Conservation (phyloP, 2,797 vertebrate species). For the Syngnathus acus region DNA sequence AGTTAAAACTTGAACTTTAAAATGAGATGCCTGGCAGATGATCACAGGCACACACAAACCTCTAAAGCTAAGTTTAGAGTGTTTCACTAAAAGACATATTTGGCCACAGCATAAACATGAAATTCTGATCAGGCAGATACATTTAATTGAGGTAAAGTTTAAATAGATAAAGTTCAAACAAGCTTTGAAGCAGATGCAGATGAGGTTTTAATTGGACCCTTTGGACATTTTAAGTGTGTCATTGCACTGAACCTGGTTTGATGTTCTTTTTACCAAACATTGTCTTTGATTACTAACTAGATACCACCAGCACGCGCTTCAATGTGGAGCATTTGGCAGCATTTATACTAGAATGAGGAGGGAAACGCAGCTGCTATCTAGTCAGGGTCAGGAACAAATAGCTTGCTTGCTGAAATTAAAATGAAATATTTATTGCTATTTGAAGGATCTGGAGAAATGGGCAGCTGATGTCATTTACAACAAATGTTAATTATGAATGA, state of each 20-base stretch:
- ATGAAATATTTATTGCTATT: background rate
- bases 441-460: background rate
- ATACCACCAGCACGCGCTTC: background rate
- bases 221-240: constrained; percentile 6
- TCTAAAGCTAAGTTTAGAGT: background rate
- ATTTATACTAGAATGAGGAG: background rate
- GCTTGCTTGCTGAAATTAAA: background rate
- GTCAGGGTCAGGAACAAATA: background rate
- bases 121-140: background rate
- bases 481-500: background rate
- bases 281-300: constrained; percentile 3
- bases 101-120: background rate
- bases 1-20: background rate
- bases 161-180: constrained; percentile 2
- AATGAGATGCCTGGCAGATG: background rate
- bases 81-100: background rate
- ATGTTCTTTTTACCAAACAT: constrained; percentile 6
- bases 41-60: background rate
- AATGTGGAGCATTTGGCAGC: background rate
- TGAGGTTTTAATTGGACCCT: background rate
- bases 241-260: constrained; percentile 4
- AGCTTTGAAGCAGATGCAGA: constrained; percentile 1
- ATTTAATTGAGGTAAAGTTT: background rate
- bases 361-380: background rate
- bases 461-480: background rate